These are phyloP conservation scores for Seira musarum DNA, from an alignment of 2,888 invertebrate species.

Conservation along the genomic window DNA sequence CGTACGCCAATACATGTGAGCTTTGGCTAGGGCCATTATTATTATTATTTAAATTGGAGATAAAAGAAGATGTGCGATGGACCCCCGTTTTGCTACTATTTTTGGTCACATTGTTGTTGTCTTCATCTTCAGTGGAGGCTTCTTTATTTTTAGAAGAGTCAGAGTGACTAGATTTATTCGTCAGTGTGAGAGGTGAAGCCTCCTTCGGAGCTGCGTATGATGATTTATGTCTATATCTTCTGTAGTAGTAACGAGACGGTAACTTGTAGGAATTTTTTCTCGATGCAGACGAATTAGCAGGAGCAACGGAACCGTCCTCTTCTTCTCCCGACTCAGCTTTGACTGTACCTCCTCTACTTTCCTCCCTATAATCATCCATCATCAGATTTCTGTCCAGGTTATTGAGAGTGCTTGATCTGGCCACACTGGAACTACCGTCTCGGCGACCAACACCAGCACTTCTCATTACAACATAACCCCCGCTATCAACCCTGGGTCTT, in stretches of 20 bases:
- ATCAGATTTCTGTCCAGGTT: slow-evolving; percentile 60
- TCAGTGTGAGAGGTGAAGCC: slow-evolving; percentile 91
- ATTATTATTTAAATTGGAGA: neutral
- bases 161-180: slow-evolving; percentile 46
- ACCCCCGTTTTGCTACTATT: neutral
- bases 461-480: slow-evolving; percentile 47
- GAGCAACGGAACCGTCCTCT: slow-evolving; percentile 25
- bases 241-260: slow-evolving; percentile 68
- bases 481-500: slow-evolving; percentile 47
- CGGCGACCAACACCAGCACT: slow-evolving; percentile 31
- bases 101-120: slow-evolving; percentile 64
- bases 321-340: slow-evolving; percentile 56
- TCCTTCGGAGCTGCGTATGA: slow-evolving; percentile 77
- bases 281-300: slow-evolving; percentile 15
- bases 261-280: slow-evolving; percentile 66
- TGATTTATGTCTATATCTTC: slow-evolving; percentile 67
- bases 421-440: slow-evolving; percentile 73
- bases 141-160: slow-evolving; percentile 8
- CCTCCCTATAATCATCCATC: slow-evolving; percentile 56
- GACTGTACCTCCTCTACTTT: slow-evolving; percentile 53
- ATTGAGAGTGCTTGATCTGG: slow-evolving; percentile 71
- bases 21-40: slow-evolving; percentile 41
- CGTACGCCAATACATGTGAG: slow-evolving; percentile 69
- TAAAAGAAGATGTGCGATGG: slow-evolving; percentile 22
- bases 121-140: slow-evolving; percentile 58